Base-by-base conservation (phyloP, 2,113 vertebrate species). In the Coptodon bakossiorum region DNA sequence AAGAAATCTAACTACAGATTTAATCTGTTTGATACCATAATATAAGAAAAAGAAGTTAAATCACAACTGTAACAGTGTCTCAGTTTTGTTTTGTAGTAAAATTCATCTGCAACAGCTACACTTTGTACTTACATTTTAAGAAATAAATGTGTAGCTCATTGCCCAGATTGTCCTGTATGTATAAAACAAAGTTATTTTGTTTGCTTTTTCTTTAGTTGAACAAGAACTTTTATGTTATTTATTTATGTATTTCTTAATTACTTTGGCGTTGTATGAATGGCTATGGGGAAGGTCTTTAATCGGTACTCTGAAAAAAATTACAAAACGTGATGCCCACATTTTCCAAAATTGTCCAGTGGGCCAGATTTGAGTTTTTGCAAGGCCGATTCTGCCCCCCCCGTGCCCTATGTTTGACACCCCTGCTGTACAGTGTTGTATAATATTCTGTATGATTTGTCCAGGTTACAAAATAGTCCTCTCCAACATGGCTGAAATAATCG, bases 401-500 rank as follows among this genome's bases (percentile, higher is more conserved):
- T 14, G 38, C 38, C n/a, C 7, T 71, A 6, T 73, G 68, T 73
- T 73, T 45, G 68, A 17, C 38, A 43, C n/a, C 66, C 38, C 38
- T 27, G 14, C 14, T 76, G 16, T 31, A 78, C 68, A 73, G 9
- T 45, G 22, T 31, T 50, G 9, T 78, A 50, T 52, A 34, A 50
- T 78, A 31, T 19, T 31, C 3, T 78, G 4, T 76, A 48, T 31
- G 24, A 31, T 50, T 2, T 78, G 45, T 52, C 3, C 27, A 52
- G 6, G 45, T 52, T 78, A n/a, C 73, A 78, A 45, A 36, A 19
- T 8, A 12, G 54, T 7, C 93, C 91, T 94, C 27, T 85, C 71
- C 76, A 94, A 89, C 2, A 93, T 94, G 91, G 91, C 86, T 3
- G 85, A 24, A 2, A 14, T 22, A 6, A 4, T 3, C 2, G 22